phyloP scores from a whole-genome alignment of 2,797 vertebrate species.

The Sebastes taczanowskii region DNA sequence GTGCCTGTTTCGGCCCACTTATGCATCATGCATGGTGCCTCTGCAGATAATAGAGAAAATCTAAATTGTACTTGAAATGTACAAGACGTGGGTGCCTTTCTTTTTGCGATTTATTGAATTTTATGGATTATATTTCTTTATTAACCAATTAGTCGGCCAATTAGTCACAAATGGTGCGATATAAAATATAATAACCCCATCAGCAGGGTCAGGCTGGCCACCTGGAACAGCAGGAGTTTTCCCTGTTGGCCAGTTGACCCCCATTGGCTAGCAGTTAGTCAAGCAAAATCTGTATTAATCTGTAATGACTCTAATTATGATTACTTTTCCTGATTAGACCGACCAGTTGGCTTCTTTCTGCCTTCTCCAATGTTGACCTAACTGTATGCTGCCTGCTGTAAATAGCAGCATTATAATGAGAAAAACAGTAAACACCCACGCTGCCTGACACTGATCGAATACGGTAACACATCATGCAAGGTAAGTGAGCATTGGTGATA shows the following conservation, averaged over 20 bases:
- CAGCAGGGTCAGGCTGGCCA: background rate
- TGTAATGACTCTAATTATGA: background rate
- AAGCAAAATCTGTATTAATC: slow-evolving; percentile 3
- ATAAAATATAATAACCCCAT: slow-evolving; percentile 1
- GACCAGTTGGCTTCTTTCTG: background rate
- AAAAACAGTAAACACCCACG: background rate
- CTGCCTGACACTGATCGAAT: background rate
- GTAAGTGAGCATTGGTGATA: background rate
- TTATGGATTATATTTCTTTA: background rate
- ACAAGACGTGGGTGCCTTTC: background rate
- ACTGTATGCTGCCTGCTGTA: background rate
- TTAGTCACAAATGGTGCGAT: background rate
- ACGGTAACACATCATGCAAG: background rate
- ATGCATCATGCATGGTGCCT: background rate
- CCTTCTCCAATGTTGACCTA: background rate
- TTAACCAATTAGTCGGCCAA: background rate
- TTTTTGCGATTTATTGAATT: background rate
- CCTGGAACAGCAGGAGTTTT: slow-evolving; percentile 15
- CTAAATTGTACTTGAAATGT: background rate
- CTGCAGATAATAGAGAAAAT: background rate
- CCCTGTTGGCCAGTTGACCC: slow-evolving; percentile 12
- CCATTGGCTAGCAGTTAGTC: background rate
- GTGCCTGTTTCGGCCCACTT: background rate
- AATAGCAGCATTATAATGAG: background rate
- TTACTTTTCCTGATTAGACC: background rate